These are phyloP conservation scores for Aphrophora alni DNA, from an alignment of 2,888 invertebrate genomes.

Conservation along the genomic window DNA sequence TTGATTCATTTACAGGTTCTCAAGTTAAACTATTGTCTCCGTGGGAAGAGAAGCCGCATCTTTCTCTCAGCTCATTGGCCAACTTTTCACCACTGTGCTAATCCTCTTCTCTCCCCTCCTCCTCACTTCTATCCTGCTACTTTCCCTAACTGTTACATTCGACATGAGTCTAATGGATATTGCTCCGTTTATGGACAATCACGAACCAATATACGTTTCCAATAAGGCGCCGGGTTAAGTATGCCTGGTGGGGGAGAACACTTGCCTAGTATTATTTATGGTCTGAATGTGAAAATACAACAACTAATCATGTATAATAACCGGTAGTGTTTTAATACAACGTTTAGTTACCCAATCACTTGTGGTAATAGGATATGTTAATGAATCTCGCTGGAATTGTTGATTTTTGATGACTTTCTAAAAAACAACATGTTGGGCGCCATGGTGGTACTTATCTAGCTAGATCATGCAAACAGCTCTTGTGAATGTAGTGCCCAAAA, in stretches of 20 bases:
- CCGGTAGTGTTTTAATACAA: not conserved
- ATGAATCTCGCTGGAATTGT: not conserved
- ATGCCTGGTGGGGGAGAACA: not conserved
- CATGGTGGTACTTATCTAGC: too few relatives aligned
- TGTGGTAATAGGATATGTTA: not conserved
- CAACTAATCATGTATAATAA: not conserved
- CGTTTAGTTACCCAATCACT: not conserved
- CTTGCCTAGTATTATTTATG: not conserved
- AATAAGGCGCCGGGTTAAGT: not conserved
- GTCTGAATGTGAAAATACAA: not conserved
- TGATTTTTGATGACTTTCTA: too few relatives aligned
- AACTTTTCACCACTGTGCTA: not conserved
- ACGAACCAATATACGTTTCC: not conserved
- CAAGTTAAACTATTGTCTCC: not conserved
- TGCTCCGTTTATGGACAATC: not conserved
- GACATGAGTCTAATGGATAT: not conserved
- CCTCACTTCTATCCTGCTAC: too few relatives aligned
- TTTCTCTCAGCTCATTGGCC: not conserved
- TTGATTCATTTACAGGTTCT: not conserved
- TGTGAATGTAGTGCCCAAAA: too few relatives aligned
- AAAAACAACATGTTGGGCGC: too few relatives aligned
- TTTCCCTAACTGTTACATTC: too few relatives aligned
- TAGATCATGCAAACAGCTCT: too few relatives aligned
- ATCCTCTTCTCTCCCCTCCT: too few relatives aligned
- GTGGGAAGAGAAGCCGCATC: not conserved